These are phyloP conservation scores for Equus quagga DNA, from an alignment of 2,113 vertebrate genomes.

Conservation along the genomic window DNA sequence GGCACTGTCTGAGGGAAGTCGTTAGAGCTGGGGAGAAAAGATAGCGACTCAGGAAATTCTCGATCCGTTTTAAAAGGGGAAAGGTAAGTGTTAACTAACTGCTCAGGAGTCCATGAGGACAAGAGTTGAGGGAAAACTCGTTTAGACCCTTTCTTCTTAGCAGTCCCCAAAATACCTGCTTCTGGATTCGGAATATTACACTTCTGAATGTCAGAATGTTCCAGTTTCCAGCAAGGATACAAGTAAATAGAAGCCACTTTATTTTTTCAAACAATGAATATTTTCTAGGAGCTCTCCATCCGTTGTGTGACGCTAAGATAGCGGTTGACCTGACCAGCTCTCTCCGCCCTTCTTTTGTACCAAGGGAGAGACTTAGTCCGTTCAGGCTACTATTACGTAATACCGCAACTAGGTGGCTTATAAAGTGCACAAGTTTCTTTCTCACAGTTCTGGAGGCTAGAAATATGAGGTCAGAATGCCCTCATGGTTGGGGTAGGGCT, in stretches of 20 bases:
- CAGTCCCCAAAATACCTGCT: neutral
- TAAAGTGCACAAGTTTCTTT: neutral
- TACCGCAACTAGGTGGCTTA: neutral
- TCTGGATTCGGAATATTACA: neutral
- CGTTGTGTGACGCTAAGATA: neutral
- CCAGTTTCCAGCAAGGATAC: neutral
- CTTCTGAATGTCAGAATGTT: neutral
- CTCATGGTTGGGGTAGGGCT: neutral
- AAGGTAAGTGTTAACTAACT: neutral
- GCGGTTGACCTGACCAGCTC: neutral
- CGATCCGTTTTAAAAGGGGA: neutral
- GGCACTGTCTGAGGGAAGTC: neutral
- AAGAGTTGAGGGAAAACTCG: neutral
- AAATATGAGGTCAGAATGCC: neutral
- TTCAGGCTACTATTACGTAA: neutral
- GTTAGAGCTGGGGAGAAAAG: neutral
- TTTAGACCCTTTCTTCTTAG: neutral
- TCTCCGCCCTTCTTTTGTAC: neutral
- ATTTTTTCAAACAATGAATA: neutral
- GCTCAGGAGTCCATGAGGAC: neutral
- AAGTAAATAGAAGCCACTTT: neutral
- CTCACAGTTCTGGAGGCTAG: neutral
- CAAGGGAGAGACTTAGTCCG: neutral
- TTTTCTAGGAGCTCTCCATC: neutral
- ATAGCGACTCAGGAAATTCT: conserved; percentile 41